Evolutionary conservation across 2,797 vertebrate species (phyloP), one percentile per base, ranked within the genome.

Genomic region (Furcifer pardalis): DNA sequence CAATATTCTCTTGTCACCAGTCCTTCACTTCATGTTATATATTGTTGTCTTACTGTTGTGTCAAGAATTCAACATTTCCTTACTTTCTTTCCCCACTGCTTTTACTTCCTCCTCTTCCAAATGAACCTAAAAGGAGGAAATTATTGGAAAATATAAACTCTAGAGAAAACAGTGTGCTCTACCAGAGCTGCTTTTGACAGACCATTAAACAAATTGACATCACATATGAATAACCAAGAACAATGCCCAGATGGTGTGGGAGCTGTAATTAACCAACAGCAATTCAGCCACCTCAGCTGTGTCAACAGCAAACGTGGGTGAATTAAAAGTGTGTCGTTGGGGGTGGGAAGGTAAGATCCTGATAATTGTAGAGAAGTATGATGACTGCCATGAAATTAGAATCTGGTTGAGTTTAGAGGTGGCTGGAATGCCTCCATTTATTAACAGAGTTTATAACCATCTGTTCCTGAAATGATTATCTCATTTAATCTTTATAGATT

Each of bases 201-300:
- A 88, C 85, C 13, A 80, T n/a, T 52, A 84, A 84, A 56, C 79
- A 78, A 79, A 76, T 73, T 88, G 66, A 84, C 52, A 37, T 60
- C 76, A 65, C 72, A 4, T 76, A 46, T 77, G 56, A 84, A 79
- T 82, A 69, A 73, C 42, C 75, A 35, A 90, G 63, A 90, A 46
- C 68, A 89, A 83, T 86, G 27, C 65, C 68, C 75, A 84, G 46
- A 84, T 88, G 69, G 42, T 49, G 21, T 35, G 40, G 60, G 40
- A 84, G 86, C 62, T 86, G 27, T 79, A 89, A 85, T 89, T 89
- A 89, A 90, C 75, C 75, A 87, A 62, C 80, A 49, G 30, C 86
- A 89, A 23, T 59, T 35, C 40, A 87, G 35, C 77, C 56, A 42
- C 73, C 77, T 88, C 10, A 77, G 81, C 86, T 68, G 0, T 0